Evolutionary conservation across 1,140 invertebrate genomes (phyloP).

Genomic region (Zaprionus ghesquierei): DNA sequence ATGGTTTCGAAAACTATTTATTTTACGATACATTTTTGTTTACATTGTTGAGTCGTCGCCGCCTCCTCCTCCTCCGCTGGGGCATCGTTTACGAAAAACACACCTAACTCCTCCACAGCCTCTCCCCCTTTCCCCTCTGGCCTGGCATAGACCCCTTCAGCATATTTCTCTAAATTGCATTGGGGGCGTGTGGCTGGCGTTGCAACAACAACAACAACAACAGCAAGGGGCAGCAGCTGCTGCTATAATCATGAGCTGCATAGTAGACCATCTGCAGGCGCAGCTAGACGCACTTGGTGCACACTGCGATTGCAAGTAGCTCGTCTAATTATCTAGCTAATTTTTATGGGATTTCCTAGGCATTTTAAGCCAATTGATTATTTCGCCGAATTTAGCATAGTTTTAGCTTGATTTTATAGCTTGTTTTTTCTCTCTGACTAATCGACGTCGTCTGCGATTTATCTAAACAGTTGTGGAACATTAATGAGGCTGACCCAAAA

Average conservation of each 20-base stretch:
- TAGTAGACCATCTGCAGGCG: neutral
- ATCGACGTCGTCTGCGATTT: neutral
- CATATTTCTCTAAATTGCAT: constrained; percentile 67
- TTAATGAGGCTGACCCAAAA: constrained; percentile 22
- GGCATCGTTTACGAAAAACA: constrained; percentile 25
- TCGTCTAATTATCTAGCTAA: neutral
- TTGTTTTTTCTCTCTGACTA: neutral
- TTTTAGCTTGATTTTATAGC: neutral
- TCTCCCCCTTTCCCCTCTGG: neutral
- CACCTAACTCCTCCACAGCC: neutral
- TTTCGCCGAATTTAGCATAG: neutral
- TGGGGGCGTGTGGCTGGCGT: constrained; percentile 39
- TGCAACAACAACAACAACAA: constrained; percentile 19
- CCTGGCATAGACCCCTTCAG: constrained; percentile 38
- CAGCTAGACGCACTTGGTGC: neutral
- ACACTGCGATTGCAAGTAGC: neutral
- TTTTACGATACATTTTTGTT: constrained; percentile 70
- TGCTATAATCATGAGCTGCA: constrained; percentile 8
- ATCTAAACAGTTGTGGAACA: neutral
- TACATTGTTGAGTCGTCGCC: constrained; percentile 45
- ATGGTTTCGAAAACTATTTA: constrained; percentile 70
- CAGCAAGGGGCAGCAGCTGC: neutral
- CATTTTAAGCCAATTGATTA: neutral
- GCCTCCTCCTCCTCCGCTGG: neutral
- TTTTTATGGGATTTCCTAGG: neutral